A percentile compares a stretch with the other conserved stretches of the same genome.
Evolutionary conservation across 2,113 vertebrate genomes (phyloP).

Genomic region (Geococcyx californianus): DNA sequence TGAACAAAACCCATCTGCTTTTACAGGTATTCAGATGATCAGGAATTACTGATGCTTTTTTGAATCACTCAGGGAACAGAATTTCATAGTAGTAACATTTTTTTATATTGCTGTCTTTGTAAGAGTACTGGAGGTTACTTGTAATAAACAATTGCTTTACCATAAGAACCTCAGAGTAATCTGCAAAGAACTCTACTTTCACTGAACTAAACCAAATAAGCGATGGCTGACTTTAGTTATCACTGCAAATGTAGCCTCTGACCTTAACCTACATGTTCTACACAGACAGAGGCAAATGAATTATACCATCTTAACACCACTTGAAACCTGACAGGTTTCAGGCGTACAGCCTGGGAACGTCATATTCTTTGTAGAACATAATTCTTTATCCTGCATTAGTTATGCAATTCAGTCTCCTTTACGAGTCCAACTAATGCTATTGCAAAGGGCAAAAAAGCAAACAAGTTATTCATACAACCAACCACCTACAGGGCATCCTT

Average conservation of each 20-base stretch:
- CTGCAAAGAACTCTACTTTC: neutral
- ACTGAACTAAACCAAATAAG: neutral
- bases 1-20: neutral
- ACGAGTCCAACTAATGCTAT: rapidly evolving
- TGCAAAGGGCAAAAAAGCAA: neutral
- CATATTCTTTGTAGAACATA: neutral
- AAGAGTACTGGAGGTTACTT: neutral
- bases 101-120: neutral
- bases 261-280: neutral
- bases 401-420: neutral
- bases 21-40: neutral
- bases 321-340: neutral
- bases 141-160: neutral
- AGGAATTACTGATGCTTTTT: neutral
- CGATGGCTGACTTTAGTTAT: neutral
- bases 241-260: neutral
- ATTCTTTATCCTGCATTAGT: neutral
- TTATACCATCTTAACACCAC: neutral
- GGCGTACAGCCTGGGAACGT: neutral
- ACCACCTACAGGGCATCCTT: neutral
- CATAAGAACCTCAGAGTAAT: neutral
- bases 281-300: neutral
- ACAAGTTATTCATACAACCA: neutral
- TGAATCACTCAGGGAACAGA: neutral
- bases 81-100: neutral